Evolutionary conservation across 2,113 vertebrate genomes (phyloP), one percentile per base, ranked within the genome.

Genomic region (Piprites chloris): DNA sequence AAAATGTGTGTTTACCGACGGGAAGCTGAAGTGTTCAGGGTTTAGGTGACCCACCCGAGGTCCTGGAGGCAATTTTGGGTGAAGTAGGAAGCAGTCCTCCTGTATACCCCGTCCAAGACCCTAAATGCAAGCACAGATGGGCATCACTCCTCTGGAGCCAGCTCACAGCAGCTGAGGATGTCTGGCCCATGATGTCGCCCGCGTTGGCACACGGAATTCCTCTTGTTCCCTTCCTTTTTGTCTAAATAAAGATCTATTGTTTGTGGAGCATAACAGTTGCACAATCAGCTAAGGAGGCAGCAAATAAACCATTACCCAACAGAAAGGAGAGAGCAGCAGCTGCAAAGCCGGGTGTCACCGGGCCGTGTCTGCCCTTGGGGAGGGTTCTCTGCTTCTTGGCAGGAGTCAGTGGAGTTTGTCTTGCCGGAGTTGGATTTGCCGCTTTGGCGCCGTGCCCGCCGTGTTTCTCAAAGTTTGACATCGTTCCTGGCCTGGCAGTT

Each of bases 181-280:
- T 33, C 83, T 88, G 72, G 59, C 49, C 53, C 8, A 0, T 7
- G 80, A 28, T 44, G 35, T 44, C 62, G 15, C 41, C 41, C 15
- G 72, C 47, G 56, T 19, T 63, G 73, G 59, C 56, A 21, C 6
- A 16, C 0, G 0, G 22, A 20, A 63, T 41, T 91, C 55, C 58
- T 67, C 47, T 33, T 85, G 52, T 59, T 81, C 44, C 1, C 27
- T 72, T 63, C 93, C 66, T 78, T n/a, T 71, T 53, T 11, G 28
- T 37, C 84, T 49, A 72, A 94, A 76, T 35, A 90, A 93, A 87
- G 85, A 74, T 67, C 74, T 65, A 33, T 90, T 95, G 85, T 94
- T 80, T 77, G 26, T 55, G 82, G 80, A 44, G 23, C 6, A 26
- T 5, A 39, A 17, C 24, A 42, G 46, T 72, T 75, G 63, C 49